phyloP scores from a whole-genome alignment of 2,888 invertebrate genomes.

The Lepidochrysops patricia region DNA sequence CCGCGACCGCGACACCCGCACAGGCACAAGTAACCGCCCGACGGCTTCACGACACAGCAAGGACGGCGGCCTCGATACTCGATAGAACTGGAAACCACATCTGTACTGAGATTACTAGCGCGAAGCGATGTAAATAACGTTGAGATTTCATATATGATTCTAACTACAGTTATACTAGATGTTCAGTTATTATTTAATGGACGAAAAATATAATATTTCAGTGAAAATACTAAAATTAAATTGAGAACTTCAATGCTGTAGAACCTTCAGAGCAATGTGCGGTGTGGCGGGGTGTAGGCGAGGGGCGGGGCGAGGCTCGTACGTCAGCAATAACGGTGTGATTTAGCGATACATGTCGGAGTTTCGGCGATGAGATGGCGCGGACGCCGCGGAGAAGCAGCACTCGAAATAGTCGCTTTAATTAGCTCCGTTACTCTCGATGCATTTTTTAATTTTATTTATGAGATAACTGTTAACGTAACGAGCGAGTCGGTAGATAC shows the following conservation, averaged over 20 bases:
- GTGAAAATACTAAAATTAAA: no score
- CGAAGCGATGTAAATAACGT: neutral
- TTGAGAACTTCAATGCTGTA: neutral
- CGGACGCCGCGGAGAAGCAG: slow-evolving; percentile 1
- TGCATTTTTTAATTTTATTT: neutral
- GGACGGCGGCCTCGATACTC: neutral
- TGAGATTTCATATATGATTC: neutral
- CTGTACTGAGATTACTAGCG: neutral
- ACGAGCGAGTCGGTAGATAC: neutral
- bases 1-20: neutral
- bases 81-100: neutral
- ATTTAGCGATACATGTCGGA: neutral
- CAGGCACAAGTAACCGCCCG: neutral
- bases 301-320: neutral
- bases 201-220: no score
- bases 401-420: slow-evolving; percentile 4
- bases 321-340: neutral
- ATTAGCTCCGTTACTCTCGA: slow-evolving; percentile 7
- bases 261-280: neutral
- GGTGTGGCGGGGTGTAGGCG: neutral
- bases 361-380: neutral
- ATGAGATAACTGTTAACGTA: neutral
- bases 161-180: no score
- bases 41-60: neutral
- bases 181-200: no score